These are phyloP conservation scores for Aleiodes testaceus DNA, from an alignment of 2,888 invertebrate genomes.

Conservation along the genomic window DNA sequence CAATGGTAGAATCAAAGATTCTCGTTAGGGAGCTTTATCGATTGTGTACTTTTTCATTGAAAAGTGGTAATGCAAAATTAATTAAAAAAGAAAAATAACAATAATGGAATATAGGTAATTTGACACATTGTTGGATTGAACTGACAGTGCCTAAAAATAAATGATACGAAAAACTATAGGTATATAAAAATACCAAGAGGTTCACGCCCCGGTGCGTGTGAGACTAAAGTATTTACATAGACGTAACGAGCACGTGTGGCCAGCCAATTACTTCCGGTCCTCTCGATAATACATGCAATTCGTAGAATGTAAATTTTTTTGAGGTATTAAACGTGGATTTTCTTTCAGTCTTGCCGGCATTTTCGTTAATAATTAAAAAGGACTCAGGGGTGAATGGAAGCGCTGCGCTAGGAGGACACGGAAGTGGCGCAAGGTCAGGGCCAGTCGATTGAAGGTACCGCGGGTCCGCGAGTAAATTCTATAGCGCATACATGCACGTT, in stretches of 20 bases:
- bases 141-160: conserved; percentile 15
- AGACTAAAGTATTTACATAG: conserved; percentile 28
- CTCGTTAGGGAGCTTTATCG: too few relatives aligned
- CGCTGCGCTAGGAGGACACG: conserved; percentile 66
- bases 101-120: neutral
- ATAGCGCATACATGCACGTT: conserved; percentile 35
- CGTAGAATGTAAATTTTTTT: conserved; percentile 18
- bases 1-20: too few relatives aligned
- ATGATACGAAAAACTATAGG: neutral
- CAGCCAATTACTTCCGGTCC: conserved; percentile 41
- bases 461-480: conserved; percentile 46
- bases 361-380: neutral
- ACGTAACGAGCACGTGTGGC: conserved; percentile 45
- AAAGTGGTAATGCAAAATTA: too few relatives aligned
- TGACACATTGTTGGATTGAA: neutral
- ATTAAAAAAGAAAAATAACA: too few relatives aligned
- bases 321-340: too few relatives aligned
- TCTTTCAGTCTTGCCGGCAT: neutral
- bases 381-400: neutral
- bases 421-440: conserved; percentile 74
- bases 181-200: conserved; percentile 18
- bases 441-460: conserved; percentile 59
- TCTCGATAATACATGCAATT: conserved; percentile 41
- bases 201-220: conserved; percentile 17
- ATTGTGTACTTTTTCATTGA: too few relatives aligned